These are phyloP conservation scores for Muntiacus reevesi DNA, from an alignment of 2,113 vertebrate genomes.

Conservation along the genomic window DNA sequence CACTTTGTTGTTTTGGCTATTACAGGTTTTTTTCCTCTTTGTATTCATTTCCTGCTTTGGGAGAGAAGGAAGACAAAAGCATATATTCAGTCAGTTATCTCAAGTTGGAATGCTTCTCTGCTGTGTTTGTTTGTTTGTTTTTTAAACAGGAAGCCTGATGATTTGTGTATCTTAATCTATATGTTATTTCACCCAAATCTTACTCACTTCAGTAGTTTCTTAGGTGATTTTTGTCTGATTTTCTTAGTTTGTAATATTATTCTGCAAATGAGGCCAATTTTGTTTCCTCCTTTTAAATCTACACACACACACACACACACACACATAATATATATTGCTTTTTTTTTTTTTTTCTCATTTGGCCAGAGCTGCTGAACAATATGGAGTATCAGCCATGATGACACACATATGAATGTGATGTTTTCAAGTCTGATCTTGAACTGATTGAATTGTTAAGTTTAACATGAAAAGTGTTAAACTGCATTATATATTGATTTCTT, in stretches of 20 bases:
- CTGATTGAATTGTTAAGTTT: background rate
- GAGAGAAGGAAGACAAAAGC: background rate
- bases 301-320: background rate
- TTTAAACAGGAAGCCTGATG: background rate
- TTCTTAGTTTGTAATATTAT: background rate
- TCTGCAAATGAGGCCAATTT: background rate
- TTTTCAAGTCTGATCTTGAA: background rate
- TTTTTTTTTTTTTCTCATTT: background rate
- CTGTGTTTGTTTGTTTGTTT: background rate
- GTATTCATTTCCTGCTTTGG: slow-evolving; percentile 20
- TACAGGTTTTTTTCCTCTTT: background rate
- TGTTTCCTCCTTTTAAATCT: background rate
- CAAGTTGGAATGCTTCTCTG: background rate
- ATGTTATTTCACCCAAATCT: background rate
- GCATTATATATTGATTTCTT: background rate
- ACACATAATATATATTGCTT: background rate
- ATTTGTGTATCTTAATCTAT: background rate
- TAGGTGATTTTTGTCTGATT: background rate
- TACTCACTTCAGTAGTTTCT: background rate
- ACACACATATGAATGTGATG: background rate
- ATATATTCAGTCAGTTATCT: background rate
- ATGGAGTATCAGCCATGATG: background rate
- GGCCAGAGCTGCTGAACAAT: background rate
- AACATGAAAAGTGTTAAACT: background rate
- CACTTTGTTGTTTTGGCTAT: background rate